phyloP scores from a whole-genome alignment of 2,888 invertebrate genomes.

The Mesoligia furuncula region DNA sequence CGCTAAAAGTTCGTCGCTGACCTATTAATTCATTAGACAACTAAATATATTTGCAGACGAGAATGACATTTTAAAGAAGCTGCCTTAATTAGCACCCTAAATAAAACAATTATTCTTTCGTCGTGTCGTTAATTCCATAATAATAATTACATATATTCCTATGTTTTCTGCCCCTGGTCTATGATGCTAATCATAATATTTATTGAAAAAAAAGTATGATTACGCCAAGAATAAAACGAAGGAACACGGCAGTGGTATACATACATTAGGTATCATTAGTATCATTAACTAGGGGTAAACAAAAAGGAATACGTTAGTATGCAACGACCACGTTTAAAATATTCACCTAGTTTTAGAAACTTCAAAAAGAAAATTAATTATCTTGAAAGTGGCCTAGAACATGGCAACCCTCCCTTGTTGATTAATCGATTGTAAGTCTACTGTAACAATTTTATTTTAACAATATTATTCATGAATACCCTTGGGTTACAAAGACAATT shows the following conservation, averaged over 20 bases:
- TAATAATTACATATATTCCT: not conserved
- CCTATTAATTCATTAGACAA: no score
- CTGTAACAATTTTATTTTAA: not conserved
- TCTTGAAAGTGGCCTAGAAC: not conserved
- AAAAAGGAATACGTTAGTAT: not conserved
- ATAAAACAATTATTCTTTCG: not conserved
- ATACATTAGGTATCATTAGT: not conserved
- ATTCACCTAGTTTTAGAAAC: not conserved
- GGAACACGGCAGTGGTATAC: not conserved
- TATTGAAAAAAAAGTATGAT: not conserved
- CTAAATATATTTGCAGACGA: no score
- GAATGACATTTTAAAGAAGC: no score
- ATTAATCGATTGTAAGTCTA: slow-evolving; percentile 2
- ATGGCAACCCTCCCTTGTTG: not conserved
- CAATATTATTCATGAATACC: not conserved
- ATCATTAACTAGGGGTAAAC: not conserved
- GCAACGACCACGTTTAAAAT: not conserved
- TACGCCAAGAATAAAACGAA: not conserved
- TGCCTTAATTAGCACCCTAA: no score
- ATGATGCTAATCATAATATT: not conserved
- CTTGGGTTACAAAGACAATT: not conserved
- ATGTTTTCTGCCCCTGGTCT: not conserved
- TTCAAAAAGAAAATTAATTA: slow-evolving; percentile 5
- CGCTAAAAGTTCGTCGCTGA: no score
- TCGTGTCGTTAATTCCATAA: no score